A percentile compares a stretch with the other conserved stretches of the same genome.
Conservation (phyloP, 2,113 vertebrate species). For the Aramus guarauna region DNA sequence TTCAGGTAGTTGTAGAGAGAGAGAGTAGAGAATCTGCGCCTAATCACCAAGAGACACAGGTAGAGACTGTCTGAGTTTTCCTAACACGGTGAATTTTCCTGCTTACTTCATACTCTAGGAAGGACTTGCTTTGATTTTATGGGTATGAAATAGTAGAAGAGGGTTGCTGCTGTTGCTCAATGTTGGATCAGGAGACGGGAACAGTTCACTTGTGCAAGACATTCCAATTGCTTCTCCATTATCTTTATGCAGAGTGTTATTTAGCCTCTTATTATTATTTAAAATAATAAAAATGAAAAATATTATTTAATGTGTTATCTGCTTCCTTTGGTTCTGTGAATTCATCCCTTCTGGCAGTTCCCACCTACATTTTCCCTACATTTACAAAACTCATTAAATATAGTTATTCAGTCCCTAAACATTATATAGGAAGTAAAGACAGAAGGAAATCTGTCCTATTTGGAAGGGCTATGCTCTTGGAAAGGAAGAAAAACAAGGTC, state of each 20-base stretch:
- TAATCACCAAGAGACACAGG: not conserved
- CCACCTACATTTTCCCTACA: not conserved
- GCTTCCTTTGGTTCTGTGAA: not conserved
- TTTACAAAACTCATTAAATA: not conserved
- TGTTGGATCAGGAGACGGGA: not conserved
- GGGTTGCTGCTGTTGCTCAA: not conserved
- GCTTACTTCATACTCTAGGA: not conserved
- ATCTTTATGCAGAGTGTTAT: not conserved
- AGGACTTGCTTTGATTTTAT: not conserved
- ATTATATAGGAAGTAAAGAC: not conserved
- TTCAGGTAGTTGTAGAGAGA: too few species aligned
- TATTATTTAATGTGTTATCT: not conserved
- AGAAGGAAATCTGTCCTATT: not conserved
- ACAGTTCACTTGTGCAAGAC: not conserved
- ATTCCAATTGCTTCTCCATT: not conserved
- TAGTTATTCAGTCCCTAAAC: not conserved
- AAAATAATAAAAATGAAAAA: not conserved
- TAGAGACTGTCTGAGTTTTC: not conserved
- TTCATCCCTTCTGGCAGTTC: not conserved
- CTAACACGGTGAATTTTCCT: not conserved
- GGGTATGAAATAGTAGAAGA: not conserved
- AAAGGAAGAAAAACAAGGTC: not conserved
- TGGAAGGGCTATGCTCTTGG: not conserved
- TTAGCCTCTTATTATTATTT: not conserved
- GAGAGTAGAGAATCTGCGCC: not conserved